phyloP scores from a whole-genome alignment of 2,888 invertebrate species.

The Eupithecia pulchellata region DNA sequence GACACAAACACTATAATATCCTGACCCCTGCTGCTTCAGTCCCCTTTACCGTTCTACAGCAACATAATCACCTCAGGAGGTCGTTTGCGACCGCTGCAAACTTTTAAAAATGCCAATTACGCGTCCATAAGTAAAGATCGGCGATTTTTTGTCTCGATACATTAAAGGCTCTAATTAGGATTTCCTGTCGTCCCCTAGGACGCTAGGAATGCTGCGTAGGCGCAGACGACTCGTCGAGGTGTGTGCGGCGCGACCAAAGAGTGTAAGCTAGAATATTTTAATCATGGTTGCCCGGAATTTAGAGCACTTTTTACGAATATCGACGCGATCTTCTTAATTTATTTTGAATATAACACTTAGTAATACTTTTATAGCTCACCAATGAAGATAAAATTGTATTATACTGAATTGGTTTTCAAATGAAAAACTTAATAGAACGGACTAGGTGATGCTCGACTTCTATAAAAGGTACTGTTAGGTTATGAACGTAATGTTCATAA shows the following conservation, averaged over 20 bases:
- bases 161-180: conserved; percentile 62
- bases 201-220: conserved; percentile 47
- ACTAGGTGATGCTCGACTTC: too few relatives aligned
- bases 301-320: neutral
- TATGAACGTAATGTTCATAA: too few relatives aligned
- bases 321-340: neutral
- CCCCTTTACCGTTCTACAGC: conserved; percentile 7
- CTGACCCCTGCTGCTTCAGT: conserved; percentile 20
- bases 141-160: conserved; percentile 55
- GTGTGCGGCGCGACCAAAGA: conserved; percentile 50
- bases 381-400: too few relatives aligned
- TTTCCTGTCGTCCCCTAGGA: conserved; percentile 52
- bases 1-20: conserved; percentile 31
- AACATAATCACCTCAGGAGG: conserved; percentile 34
- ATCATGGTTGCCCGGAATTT: conserved; percentile 39
- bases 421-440: too few relatives aligned
- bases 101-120: conserved; percentile 56
- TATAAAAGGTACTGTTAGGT: too few relatives aligned
- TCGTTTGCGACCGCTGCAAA: conserved; percentile 5
- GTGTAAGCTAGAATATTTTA: conserved; percentile 40
- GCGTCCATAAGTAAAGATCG: conserved; percentile 52
- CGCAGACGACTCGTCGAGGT: conserved; percentile 57
- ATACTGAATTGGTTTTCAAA: too few relatives aligned
- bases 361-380: neutral
- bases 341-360: neutral